Evolutionary conservation across 2,113 vertebrate genomes (phyloP), one percentile per base, ranked within the genome.

Genomic region (Meleagris gallopavo): DNA sequence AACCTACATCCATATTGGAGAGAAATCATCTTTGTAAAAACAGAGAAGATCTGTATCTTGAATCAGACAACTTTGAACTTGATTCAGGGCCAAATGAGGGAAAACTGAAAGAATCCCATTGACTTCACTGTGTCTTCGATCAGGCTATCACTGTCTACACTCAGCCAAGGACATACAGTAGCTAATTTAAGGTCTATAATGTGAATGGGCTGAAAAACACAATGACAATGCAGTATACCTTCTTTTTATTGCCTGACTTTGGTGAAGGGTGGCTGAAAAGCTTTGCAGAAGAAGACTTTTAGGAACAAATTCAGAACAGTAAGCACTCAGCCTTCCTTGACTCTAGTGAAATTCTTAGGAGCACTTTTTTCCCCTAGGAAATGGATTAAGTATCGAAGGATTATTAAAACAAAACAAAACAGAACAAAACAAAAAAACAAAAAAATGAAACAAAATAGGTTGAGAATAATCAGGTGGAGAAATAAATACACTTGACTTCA

Each of bases 1-100:
- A 95, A 94, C 89, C 95, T 90, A 95, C 65, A 90, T 96, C 90
- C 8, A 9, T 86, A 82, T 4, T 66, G 86, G 70, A 86, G 72
- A 88, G 78, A 75, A 88, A 93, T 90, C 69, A 90, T 78, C 73
- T 64, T 79, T 83, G 61, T 81, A 72, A 20, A 75, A 90, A 79
- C 64, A 71, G 10, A 88, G 87, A 93, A 62, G 55, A 76, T 76
- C 77, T 93, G 19, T 66, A 88, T 90, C 80, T 16, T 90, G 86
- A 93, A 72, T 21, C 38, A 93, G 79, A 86, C 79, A 89, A 88
- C 83, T 94, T 60, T 91, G 60, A 94, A 73, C 85, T 93, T 86
- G 85, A 83, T 83, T 80, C 79, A 81, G 65, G 43, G 85, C 79
- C 65, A 92, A 89, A 60, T 52, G 83, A 91, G 45, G 40, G 27